phyloP scores from a whole-genome alignment of 2,797 vertebrate species.

The Jordanella pulchra region DNA sequence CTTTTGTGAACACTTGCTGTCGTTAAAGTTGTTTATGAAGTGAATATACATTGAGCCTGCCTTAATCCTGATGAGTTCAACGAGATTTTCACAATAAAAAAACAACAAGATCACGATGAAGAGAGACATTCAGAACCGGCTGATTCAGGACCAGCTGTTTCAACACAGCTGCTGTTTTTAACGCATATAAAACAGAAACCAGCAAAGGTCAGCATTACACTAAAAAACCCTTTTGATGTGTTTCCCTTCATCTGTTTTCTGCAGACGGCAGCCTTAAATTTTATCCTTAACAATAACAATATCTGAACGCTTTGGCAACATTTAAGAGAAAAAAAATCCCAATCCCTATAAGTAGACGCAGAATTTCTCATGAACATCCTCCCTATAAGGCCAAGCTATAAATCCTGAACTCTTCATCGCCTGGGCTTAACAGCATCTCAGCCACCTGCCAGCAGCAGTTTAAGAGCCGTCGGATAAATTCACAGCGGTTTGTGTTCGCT shows the following conservation, averaged over 20 bases:
- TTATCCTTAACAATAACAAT: conserved; percentile 17
- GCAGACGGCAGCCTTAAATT: conserved; percentile 4
- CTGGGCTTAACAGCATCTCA: conserved; percentile 30
- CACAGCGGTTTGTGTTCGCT: conserved; percentile 15
- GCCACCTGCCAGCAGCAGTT: conserved; percentile 60
- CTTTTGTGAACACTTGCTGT: background rate
- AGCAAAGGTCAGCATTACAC: background rate
- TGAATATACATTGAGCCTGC: background rate
- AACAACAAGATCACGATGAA: background rate
- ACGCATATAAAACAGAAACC: background rate
- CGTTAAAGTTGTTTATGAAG: background rate
- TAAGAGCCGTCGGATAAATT: conserved; percentile 49
- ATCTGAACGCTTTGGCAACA: conserved; percentile 35
- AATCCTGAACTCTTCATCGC: conserved; percentile 47
- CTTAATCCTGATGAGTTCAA: too few relatives aligned
- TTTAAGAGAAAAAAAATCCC: conserved; percentile 46
- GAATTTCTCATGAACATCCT: conserved; percentile 61
- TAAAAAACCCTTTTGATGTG: background rate
- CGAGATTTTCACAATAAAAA: background rate
- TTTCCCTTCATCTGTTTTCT: background rate
- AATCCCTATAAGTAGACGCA: conserved; percentile 26
- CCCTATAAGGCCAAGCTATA: conserved; percentile 53
- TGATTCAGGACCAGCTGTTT: background rate
- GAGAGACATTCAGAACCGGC: background rate
- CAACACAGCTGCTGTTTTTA: background rate